A percentile compares a stretch with the other conserved stretches of the same genome.
Evolutionary conservation across 2,888 invertebrate species (phyloP).

Genomic region (Monopis laevigella): DNA sequence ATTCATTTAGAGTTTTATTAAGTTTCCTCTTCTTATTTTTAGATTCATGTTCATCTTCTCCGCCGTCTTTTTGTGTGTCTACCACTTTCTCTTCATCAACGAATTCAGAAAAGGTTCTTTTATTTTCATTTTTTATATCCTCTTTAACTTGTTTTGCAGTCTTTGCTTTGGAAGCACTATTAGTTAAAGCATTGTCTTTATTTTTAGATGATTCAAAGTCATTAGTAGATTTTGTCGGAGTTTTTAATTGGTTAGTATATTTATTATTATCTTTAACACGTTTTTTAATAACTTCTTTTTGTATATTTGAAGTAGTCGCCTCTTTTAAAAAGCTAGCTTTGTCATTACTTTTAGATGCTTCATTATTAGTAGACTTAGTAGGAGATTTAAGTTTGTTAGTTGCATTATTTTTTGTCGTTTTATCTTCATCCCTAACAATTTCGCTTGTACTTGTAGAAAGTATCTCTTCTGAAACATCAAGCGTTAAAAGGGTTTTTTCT

Average conservation of each 20-base stretch:
- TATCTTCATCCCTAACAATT: slow-evolving; percentile 14
- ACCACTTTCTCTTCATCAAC: too few relatives aligned
- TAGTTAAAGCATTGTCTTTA: not conserved
- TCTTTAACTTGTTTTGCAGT: slow-evolving; percentile 3
- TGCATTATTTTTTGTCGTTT: slow-evolving; percentile 6
- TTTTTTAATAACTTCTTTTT: slow-evolving; percentile 2
- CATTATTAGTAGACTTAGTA: too few relatives aligned
- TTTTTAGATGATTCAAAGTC: not conserved
- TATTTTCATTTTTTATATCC: slow-evolving; percentile 18
- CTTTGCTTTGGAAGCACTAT: not conserved
- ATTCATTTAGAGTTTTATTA: slow-evolving; percentile 47
- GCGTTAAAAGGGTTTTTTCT: slow-evolving; percentile 71
- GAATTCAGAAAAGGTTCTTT: slow-evolving; percentile 34
- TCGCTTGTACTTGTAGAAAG: slow-evolving; percentile 21
- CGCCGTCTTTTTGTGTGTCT: slow-evolving; percentile 3
- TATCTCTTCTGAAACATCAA: slow-evolving; percentile 63
- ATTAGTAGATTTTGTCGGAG: not conserved
- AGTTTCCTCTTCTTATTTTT: slow-evolving; percentile 28
- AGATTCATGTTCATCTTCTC: slow-evolving; percentile 18
- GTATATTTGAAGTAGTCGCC: too few relatives aligned
- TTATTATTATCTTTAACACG: slow-evolving; percentile 11
- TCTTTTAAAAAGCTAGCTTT: too few relatives aligned
- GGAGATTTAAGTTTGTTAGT: slow-evolving; percentile 7
- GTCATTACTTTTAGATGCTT: too few relatives aligned
- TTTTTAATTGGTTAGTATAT: not conserved